Conservation (phyloP, 2,113 vertebrate genomes). For the Microtus ochrogaster region DNA sequence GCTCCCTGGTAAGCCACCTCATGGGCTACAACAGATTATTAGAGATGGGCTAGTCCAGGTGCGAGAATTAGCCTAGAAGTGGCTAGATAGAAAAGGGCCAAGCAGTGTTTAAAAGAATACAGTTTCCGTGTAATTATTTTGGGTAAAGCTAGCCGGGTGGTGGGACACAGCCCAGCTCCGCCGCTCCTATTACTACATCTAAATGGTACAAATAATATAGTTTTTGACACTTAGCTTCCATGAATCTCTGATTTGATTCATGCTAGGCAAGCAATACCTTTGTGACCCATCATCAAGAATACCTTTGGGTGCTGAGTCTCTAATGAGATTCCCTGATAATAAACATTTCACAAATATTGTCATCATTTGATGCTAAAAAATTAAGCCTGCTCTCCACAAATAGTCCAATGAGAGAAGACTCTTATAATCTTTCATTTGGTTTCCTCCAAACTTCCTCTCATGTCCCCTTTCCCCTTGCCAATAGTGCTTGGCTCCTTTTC, state of each 20-base stretch:
- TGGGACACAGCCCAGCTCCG: no score
- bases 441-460: not conserved
- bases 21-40: no score
- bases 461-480: not conserved
- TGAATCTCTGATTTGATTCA: not conserved
- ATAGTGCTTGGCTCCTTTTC: not conserved
- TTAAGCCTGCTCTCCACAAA: not conserved
- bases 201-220: not conserved
- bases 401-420: not conserved
- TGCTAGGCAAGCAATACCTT: not conserved
- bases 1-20: no score
- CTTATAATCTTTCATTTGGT: not conserved
- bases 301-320: not conserved
- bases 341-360: not conserved
- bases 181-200: no score
- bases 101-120: no score
- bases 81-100: no score
- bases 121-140: no score
- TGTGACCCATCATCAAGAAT: not conserved
- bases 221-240: not conserved
- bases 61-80: no score
- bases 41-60: no score
- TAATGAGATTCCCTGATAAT: not conserved
- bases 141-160: no score
- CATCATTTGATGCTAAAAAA: not conserved